Evolutionary conservation across 1,140 invertebrate genomes (phyloP), one percentile per base, ranked within the genome.

Genomic region (Drosophila saltans): DNA sequence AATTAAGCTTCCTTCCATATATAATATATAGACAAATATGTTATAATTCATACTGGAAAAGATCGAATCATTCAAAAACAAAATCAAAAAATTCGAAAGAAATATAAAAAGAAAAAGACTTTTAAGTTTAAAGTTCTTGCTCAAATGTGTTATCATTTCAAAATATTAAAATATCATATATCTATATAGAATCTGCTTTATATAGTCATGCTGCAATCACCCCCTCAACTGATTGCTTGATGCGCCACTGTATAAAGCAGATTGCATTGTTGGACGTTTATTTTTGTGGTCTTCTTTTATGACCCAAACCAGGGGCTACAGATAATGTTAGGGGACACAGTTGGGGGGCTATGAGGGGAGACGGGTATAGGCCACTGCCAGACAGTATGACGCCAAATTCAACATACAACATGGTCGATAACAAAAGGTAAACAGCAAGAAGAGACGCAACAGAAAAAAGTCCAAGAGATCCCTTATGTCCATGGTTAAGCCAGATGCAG

Each of bases 301-400:
- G 83, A 72, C 56, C 80, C 69, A 65, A 66, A 52, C 59, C 56
- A 48, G 69, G 61, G 41, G 48, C 21, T 48, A 67, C 45, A 40
- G 45, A 45, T 58, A 59, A 26, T 21, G 62, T 16, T 41, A 40
- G 16, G 41, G 59, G 52, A 11, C 30, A 52, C 36, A 66, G 26
- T 40, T 43, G 64, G 36, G 40, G 59, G 55, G 43, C 33, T 11
- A 2, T 1, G 28, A 67, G 30, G 33, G 59, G 60, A 28, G 41
- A 52, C 55, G 72, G 57, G 62, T 76, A 77, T 72, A 58, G 59
- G 58, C 70, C 78, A 88, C 83, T 88, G 77, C 68, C 83, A 86
- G 83, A 86, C 83, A 86, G 83, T 86, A 86, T 86, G 83, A 86
- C 83, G 83, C 83, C 83, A 86, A 88, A 86, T 88, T 86, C 79